phyloP scores from a whole-genome alignment of 2,888 invertebrate species.

The Sicus ferrugineus region DNA sequence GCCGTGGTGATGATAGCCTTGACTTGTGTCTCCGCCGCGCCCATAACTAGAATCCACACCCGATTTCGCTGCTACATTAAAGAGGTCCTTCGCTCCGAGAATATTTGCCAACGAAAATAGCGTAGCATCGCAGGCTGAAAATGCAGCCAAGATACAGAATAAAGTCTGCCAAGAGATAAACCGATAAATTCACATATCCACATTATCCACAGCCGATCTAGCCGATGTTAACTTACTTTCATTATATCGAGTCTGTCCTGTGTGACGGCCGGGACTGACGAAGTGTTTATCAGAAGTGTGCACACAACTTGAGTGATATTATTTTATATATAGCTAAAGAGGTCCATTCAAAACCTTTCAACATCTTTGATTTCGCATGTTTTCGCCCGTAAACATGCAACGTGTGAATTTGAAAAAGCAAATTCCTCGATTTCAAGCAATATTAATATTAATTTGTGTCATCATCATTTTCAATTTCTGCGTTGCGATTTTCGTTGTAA shows the following conservation, averaged over 20 bases:
- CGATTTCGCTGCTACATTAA: conserved; percentile 33
- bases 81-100: conserved; percentile 16
- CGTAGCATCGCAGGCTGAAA: conserved; percentile 51
- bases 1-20: conserved; percentile 15
- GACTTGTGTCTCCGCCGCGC: neutral
- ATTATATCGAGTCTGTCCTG: conserved; percentile 40
- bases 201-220: neutral
- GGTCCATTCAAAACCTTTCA: too few relatives aligned
- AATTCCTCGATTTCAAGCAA: too few relatives aligned
- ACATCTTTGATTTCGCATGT: too few relatives aligned
- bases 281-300: conserved; percentile 48
- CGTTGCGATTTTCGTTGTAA: too few relatives aligned
- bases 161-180: conserved; percentile 44
- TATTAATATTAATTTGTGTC: too few relatives aligned
- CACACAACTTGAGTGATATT: conserved; percentile 41
- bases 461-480: too few relatives aligned
- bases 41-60: neutral
- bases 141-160: conserved; percentile 51
- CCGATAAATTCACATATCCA: too few relatives aligned
- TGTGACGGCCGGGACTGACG: conserved; percentile 11
- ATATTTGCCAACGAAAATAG: conserved; percentile 48
- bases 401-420: too few relatives aligned
- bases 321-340: conserved; percentile 59
- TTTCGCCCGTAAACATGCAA: too few relatives aligned
- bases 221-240: conserved; percentile 48